Evolutionary conservation across 2,888 invertebrate species (phyloP), one percentile per base, ranked within the genome.

Genomic region (Eubasilissa splendida): DNA sequence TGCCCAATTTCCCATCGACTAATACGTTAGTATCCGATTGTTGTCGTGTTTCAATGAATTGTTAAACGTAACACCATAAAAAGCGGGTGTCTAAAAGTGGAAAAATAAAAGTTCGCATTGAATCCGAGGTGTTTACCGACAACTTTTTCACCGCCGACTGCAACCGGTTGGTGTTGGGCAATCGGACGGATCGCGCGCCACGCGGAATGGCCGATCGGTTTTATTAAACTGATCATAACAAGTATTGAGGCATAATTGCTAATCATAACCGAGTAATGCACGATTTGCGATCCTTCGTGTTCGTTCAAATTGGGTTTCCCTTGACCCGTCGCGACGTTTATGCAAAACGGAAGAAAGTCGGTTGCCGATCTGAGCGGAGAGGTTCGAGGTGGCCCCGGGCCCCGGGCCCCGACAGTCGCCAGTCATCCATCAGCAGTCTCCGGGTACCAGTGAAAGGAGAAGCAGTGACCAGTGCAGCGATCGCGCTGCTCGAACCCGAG

Each of bases 261-360:
- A 50, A 42, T 42, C 42, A 14, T 9, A 70, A n/a, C 10, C 58
- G 58, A 58, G n/a, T n/a, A 58, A 58, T 58, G 58, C 11, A n/a
- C 11, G n/a, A 31, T 42, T 12, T 10, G 74, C n/a, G n/a, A 53
- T 22, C 71, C 9, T 56, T 33, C 54, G 14, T 52, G 12, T 22
- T 14, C 71, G 71, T 3, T 10, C 11, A 63, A 78, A 68, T 66
- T 76, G 54, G 58, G 77, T 82, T 82, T 77, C 80, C 82, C 80
- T 82, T 79, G 82, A 79, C 80, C 77, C 80, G 54, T 78, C 82
- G 65, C 71, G 73, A 76, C 74, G 76, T 56, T 73, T 58, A 58
- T 77, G 80, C 78, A 74, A 80, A 82, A 66, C 65, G 82, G 75
- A 82, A 82, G 82, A 82, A 82, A 82, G 82, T 82, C 73, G 59